Percentiles rank a stretch among this genome's conserved stretches.
Evolutionary conservation across 2,797 vertebrate species (phyloP).

Genomic region (Bradypodion pumilum): DNA sequence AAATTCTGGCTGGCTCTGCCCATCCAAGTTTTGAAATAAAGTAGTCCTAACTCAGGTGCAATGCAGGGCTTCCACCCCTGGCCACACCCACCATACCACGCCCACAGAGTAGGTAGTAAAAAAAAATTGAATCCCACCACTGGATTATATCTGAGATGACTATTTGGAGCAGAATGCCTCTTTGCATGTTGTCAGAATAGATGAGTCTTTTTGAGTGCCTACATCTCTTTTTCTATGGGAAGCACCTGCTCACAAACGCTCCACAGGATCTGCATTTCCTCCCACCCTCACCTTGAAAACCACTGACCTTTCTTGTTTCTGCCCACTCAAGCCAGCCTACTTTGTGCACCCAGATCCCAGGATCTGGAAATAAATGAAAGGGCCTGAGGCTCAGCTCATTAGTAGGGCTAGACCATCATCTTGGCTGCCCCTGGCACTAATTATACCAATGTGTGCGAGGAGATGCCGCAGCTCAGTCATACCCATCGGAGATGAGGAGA

Average conservation of each 20-base stretch:
- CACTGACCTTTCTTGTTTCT: neutral
- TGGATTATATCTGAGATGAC: neutral
- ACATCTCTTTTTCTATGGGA: neutral
- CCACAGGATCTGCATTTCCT: neutral
- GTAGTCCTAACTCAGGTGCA: too few relatives aligned
- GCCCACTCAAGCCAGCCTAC: neutral
- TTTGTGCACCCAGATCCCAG: neutral
- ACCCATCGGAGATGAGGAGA: slow-evolving; percentile 18
- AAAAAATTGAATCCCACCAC: too few relatives aligned
- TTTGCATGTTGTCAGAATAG: neutral
- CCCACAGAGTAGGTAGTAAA: too few relatives aligned
- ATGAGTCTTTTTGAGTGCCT: neutral
- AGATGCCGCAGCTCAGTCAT: slow-evolving; percentile 16
- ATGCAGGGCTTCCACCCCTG: too few relatives aligned
- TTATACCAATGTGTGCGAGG: slow-evolving; percentile 18
- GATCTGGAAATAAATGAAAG: slow-evolving; percentile 29
- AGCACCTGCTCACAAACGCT: neutral
- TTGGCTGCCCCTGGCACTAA: slow-evolving; percentile 26
- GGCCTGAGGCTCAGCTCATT: slow-evolving; percentile 28
- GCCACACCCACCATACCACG: too few relatives aligned
- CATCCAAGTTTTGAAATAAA: too few relatives aligned
- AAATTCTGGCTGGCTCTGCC: too few relatives aligned
- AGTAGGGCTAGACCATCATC: slow-evolving; percentile 10
- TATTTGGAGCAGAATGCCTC: neutral
- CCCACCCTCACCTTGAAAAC: neutral